These are phyloP conservation scores for Rhagologus leucostigma DNA, from an alignment of 2,113 vertebrate species.

Conservation along the genomic window DNA sequence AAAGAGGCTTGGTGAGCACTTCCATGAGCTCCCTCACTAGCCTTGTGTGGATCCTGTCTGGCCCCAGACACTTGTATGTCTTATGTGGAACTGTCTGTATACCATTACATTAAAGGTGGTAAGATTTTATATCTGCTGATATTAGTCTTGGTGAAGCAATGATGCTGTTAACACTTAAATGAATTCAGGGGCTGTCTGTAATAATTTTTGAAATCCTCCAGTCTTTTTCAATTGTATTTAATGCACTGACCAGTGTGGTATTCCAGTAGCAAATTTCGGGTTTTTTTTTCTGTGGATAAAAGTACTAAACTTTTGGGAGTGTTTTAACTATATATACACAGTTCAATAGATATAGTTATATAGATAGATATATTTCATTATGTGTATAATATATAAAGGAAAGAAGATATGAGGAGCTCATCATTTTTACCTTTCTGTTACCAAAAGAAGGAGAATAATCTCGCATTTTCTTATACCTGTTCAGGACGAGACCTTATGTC, in stretches of 20 bases:
- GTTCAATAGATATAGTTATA: background rate
- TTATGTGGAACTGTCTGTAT: background rate
- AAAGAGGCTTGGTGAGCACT: background rate
- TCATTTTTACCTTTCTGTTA: background rate
- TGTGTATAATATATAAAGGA: background rate
- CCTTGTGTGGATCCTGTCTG: accelerated
- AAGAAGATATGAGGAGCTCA: background rate
- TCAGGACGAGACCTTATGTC: background rate
- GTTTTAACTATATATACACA: background rate
- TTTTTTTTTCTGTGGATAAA: background rate
- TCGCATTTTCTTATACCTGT: background rate
- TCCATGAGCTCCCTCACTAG: background rate
- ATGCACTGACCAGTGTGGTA: background rate
- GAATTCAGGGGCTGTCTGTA: background rate
- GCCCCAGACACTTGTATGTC: background rate
- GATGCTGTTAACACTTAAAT: background rate
- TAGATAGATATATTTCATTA: background rate
- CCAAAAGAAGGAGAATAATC: background rate
- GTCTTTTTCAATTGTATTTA: background rate
- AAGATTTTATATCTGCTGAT: background rate
- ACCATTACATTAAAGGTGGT: background rate
- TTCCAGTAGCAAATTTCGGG: accelerated
- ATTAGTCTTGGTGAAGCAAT: background rate
- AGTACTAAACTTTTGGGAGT: background rate
- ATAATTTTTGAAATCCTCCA: background rate